Evolutionary conservation across 1,140 invertebrate species (phyloP).

Genomic region (Hetaerina americana): DNA sequence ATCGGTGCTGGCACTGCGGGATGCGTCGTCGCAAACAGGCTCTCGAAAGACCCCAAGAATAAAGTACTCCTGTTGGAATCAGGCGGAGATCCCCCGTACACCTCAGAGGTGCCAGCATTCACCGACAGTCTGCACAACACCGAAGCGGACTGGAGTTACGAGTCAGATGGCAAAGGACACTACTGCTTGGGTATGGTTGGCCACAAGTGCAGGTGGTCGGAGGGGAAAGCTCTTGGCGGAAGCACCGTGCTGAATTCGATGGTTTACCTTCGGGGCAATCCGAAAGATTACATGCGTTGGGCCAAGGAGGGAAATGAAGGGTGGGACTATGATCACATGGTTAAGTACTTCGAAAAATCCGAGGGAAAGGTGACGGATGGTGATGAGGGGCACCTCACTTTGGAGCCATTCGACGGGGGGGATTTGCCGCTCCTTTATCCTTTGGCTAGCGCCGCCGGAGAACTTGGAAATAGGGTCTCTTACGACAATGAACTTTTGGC

Average conservation of each 20-base stretch:
- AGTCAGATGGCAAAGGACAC: slow-evolving; percentile 8
- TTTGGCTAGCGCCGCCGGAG: slow-evolving; percentile 47
- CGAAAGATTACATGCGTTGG: slow-evolving; percentile 13
- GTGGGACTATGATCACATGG: no score
- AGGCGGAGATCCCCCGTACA: neutral
- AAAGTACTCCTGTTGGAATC: slow-evolving; percentile 32
- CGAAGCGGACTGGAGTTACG: slow-evolving; percentile 14
- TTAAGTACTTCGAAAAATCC: no score
- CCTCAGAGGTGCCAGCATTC: slow-evolving; percentile 20
- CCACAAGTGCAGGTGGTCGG: slow-evolving; percentile 48
- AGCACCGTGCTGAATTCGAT: slow-evolving; percentile 66
- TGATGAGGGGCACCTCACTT: slow-evolving; percentile 29
- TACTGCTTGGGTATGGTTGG: slow-evolving; percentile 30
- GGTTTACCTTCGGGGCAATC: no score
- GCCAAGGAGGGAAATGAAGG: no score
- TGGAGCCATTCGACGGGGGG: slow-evolving; percentile 43
- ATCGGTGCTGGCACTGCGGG: slow-evolving; percentile 19
- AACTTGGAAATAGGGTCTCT: slow-evolving; percentile 41
- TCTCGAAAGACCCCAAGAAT: slow-evolving; percentile 26
- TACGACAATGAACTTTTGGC: slow-evolving; percentile 35
- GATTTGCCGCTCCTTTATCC: slow-evolving; percentile 27
- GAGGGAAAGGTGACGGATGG: slow-evolving; percentile 10
- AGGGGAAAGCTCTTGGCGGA: slow-evolving; percentile 60
- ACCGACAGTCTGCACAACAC: slow-evolving; percentile 39
- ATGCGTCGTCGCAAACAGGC: slow-evolving; percentile 16